Percentiles rank a stretch among this genome's conserved stretches.
Conservation (phyloP, 2,888 invertebrate species). For the Drosophila peninsularis region DNA sequence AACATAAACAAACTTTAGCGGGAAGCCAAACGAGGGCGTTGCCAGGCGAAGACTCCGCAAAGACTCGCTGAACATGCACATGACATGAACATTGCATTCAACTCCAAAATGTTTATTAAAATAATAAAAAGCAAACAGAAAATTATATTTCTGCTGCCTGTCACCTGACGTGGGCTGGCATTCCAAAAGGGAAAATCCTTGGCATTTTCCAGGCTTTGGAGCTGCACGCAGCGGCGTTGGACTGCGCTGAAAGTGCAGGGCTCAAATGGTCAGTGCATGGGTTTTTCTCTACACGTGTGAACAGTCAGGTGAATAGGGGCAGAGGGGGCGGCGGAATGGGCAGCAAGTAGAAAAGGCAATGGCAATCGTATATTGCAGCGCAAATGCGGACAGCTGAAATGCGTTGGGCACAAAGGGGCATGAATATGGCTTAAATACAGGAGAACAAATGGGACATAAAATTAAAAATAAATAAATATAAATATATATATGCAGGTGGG, state of each 20-base stretch:
- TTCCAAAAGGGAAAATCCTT: constrained; percentile 23
- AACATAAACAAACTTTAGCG: constrained; percentile 62
- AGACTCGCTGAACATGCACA: neutral
- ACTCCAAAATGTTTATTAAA: neutral
- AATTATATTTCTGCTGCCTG: constrained; percentile 7
- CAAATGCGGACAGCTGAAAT: constrained; percentile 7
- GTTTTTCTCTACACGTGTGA: constrained; percentile 20
- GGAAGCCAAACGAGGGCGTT: constrained; percentile 52
- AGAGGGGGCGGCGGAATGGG: neutral
- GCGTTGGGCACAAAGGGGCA: no score
- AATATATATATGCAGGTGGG: no score
- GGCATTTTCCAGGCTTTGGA: constrained; percentile 37
- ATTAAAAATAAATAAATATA: neutral
- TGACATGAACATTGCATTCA: constrained; percentile 2
- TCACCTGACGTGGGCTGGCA: constrained; percentile 9
- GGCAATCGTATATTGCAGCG: neutral
- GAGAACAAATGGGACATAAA: neutral
- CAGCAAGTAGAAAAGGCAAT: neutral
- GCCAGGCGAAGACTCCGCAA: constrained; percentile 42
- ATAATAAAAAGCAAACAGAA: neutral
- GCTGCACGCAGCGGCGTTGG: no score
- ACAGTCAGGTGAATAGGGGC: neutral
- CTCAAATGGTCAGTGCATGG: constrained; percentile 11
- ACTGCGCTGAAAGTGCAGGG: constrained; percentile 5
- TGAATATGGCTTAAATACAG: neutral